These are phyloP conservation scores for Tolypeutes matacus DNA, from an alignment of 2,797 vertebrate genomes.

Conservation along the genomic window DNA sequence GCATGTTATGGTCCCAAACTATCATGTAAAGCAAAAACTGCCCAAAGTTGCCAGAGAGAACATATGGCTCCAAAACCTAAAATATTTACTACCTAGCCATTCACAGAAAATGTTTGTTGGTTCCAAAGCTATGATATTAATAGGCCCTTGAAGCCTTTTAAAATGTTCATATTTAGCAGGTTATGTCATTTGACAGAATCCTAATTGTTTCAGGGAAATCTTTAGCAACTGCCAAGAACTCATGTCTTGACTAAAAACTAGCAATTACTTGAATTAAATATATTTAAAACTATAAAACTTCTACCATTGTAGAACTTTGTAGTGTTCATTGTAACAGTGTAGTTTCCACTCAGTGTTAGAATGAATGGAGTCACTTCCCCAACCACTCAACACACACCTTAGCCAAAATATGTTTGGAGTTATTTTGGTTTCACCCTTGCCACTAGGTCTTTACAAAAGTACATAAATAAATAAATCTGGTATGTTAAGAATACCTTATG, in stretches of 20 bases:
- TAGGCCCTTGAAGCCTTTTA: background rate
- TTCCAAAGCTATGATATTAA: background rate
- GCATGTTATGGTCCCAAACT: background rate
- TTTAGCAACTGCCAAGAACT: background rate
- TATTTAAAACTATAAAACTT: conserved; percentile 41
- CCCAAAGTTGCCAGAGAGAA: background rate
- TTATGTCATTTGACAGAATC: background rate
- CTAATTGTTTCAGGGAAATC: background rate
- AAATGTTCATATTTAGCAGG: background rate
- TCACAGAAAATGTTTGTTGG: background rate
- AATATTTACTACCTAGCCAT: background rate
- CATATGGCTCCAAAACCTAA: background rate
- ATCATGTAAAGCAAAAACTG: background rate
- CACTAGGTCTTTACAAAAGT: background rate
- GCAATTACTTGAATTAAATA: conserved; percentile 25
- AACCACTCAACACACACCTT: background rate
- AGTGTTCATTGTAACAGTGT: background rate
- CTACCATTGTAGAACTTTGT: background rate
- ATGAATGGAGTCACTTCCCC: background rate
- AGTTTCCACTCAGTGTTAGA: background rate
- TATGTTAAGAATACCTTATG: background rate
- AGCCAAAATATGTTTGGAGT: background rate
- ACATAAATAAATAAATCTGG: background rate
- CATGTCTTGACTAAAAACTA: conserved; percentile 32
- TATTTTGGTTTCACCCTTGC: background rate